Evolutionary conservation across 2,113 vertebrate genomes (phyloP), one percentile per base, ranked within the genome.

Genomic region (Oryzias curvinotus): DNA sequence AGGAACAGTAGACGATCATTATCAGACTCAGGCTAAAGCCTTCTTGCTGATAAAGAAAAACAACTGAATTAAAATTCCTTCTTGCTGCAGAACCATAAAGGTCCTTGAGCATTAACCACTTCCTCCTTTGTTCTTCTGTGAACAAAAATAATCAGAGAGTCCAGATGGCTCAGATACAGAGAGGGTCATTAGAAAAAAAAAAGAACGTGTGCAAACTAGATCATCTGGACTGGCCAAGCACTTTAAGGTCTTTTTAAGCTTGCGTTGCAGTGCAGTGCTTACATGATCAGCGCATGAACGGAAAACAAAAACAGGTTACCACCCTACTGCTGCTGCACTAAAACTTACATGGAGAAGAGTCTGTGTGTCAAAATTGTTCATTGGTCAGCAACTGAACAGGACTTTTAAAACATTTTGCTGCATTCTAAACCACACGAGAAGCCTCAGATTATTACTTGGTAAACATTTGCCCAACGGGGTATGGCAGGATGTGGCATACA

Each of bases 401-500:
- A 52, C 16, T 26, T 25, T 15, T 12, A 7, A 57, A 61, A 57
- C n/a, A 6, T 16, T 62, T 4, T 43, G 36, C 43, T 43, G 23
- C 19, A 57, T 62, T 66, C 46, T 56, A 23, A 75, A 45, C 28
- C 18, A 56, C 14, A 66, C 43, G 23, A 68, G 21, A 2, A 16
- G 8, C n/a, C 66, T 45, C 19, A 50, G 51, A 67, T 64, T 61
- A 59, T 48, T 43, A 53, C 36, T 64, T 59, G 21, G 72, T 75
- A 77, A 80, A 77, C 63, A 80, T 41, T 19, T 36, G 55, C 8
- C 52, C 59, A 52, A 23, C 77, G 74, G 69, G 78, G 68, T 88
- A 74, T 69, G 80, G 75, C 62, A 77, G 87, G 87, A 91, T 86
- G 87, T 83, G 78, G 84, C 57, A 73, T 58, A 45, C 19, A 57